These are phyloP conservation scores for Mus musculus DNA, from an alignment of 2,113 vertebrate genomes.

Conservation along the genomic window GRCm39 chr2:125472001-125472500, in stretches of 20 bases:
- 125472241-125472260: background rate
- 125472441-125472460: background rate
- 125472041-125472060: background rate
- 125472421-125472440: background rate
- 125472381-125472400: background rate
- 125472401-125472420: background rate
- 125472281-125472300: background rate
- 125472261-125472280: background rate
- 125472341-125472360: background rate
- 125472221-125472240: background rate
- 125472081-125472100: background rate
- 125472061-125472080: background rate
- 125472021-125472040: background rate
- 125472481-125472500: background rate
- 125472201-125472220: background rate
- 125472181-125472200: background rate
- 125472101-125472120: background rate
- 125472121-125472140: background rate
- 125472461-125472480: background rate
- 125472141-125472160: constrained; percentile 20
- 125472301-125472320: background rate
- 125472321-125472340: background rate
- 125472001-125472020: background rate
- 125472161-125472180: background rate
- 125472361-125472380: background rate